Percentiles rank a stretch among this genome's conserved stretches.
Conservation (phyloP, 1,140 invertebrate species). For the Procambarus virginalis region DNA sequence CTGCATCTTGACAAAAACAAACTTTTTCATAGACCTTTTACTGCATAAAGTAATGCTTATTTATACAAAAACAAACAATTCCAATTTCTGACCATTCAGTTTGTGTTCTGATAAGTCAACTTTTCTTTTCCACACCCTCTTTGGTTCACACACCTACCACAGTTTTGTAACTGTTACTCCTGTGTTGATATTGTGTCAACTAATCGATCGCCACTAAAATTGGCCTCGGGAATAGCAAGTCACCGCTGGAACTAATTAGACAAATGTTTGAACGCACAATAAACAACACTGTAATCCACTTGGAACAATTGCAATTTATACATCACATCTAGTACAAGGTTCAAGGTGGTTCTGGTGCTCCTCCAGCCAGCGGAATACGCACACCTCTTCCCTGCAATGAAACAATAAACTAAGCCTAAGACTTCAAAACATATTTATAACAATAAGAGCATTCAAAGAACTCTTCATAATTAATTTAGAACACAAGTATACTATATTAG, state of each 20-base stretch:
- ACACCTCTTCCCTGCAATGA: slow-evolving; percentile 29
- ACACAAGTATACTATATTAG: no score
- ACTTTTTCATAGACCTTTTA: not conserved
- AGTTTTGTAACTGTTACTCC: not conserved
- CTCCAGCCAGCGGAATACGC: slow-evolving; percentile 48
- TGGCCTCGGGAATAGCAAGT: slow-evolving; percentile 39
- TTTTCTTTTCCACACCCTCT: not conserved
- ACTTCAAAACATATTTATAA: not conserved
- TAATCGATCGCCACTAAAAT: not conserved
- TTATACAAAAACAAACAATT: not conserved
- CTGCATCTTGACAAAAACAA: not conserved
- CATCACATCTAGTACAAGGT: slow-evolving; percentile 31
- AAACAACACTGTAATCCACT: slow-evolving; percentile 36
- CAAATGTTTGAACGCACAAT: slow-evolving; percentile 25
- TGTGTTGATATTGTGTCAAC: not conserved
- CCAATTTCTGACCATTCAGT: not conserved
- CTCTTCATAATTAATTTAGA: no score
- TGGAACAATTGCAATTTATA: slow-evolving; percentile 39
- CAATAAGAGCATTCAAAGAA: no score
- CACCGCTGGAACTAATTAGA: slow-evolving; percentile 39
- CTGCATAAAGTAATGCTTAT: not conserved
- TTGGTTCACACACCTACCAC: not conserved
- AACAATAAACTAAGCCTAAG: not conserved
- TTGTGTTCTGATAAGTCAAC: not conserved
- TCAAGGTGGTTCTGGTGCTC: slow-evolving; percentile 33